Base-by-base conservation (phyloP, 2,888 invertebrate species). In the Tuta absoluta region DNA sequence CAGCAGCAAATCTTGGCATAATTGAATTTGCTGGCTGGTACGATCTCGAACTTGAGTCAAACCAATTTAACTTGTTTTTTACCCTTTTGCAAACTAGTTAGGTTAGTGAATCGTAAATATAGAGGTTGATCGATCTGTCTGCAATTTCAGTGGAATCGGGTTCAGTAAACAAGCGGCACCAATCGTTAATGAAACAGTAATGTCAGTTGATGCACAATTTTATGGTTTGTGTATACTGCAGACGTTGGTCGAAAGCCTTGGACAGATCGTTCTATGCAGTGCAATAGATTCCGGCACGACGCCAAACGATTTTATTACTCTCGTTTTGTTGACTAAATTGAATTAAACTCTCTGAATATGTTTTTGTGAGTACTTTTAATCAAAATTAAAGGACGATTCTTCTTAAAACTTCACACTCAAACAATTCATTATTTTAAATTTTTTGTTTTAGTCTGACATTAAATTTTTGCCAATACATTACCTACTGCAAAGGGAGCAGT, bases 171-270 rank as follows among this genome's bases (percentile, higher is more conserved):
- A 60, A 62, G n/a, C 48, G 28, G 53, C 17, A 19, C 51, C 17
- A 56, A 24, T 56, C 56, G 56, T 56, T 56, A 56, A 56, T 56
- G n/a, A 24, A 33, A 24, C 14, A n/a, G 28, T 59, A 59, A 59
- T 28, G 38, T 45, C 23, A 24, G 41, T 38, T 45, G 28, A 62
- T 62, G 49, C 21, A 48, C 60, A 24, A 33, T 61, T 61, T 61
- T 61, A 61, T 61, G 48, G 28, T 61, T 61, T 61, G 48, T 53
- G 24, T 53, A 53, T 24, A 53, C 12, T 45, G 45, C 45, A 45
- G 51, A 21, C 51, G 51, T 23, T 51, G 19, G 51, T 19, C 51
- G 7, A 11, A 23, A 51, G 21, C 19, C 51, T 51, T 51, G 51
- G 51, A 51, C 23, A 11, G 45, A n/a, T 51, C 51, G 51, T 23